These are phyloP conservation scores for Pteropus alecto DNA, from an alignment of 2,113 vertebrate species.

Conservation along the genomic window DNA sequence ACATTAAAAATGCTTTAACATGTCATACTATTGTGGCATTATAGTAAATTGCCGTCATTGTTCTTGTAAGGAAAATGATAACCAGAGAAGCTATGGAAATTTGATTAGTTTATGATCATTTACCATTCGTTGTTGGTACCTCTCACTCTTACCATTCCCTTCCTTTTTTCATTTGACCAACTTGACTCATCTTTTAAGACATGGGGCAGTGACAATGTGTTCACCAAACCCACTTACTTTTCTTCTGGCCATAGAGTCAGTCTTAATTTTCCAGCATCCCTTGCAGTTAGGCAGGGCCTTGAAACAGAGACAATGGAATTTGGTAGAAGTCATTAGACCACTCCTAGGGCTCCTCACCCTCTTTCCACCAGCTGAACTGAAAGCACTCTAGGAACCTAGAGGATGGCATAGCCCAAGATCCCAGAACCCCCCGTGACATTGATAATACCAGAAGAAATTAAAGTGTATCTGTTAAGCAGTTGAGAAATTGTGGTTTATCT, in stretches of 20 bases:
- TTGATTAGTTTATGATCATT: not conserved
- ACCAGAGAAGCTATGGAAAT: not conserved
- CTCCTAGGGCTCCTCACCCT: not conserved
- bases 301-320: not conserved
- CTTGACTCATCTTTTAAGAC: not conserved
- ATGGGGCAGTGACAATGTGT: not conserved
- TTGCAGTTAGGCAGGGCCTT: not conserved
- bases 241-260: not conserved
- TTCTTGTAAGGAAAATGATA: not conserved
- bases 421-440: not conserved
- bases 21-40: not conserved
- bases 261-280: not conserved
- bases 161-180: not conserved
- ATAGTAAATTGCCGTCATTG: not conserved
- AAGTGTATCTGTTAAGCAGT: not conserved
- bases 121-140: too few relatives aligned
- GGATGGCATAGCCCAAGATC: too few relatives aligned
- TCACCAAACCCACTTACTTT: not conserved
- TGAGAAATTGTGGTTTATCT: not conserved
- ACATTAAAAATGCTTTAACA: not conserved
- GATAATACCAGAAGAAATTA: not conserved
- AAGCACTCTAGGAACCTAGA: not conserved
- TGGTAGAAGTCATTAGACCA: not conserved
- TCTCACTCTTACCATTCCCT: not conserved
- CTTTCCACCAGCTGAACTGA: not conserved